These are phyloP conservation scores for Naja naja DNA, from an alignment of 2,113 vertebrate species.

Conservation along the genomic window DNA sequence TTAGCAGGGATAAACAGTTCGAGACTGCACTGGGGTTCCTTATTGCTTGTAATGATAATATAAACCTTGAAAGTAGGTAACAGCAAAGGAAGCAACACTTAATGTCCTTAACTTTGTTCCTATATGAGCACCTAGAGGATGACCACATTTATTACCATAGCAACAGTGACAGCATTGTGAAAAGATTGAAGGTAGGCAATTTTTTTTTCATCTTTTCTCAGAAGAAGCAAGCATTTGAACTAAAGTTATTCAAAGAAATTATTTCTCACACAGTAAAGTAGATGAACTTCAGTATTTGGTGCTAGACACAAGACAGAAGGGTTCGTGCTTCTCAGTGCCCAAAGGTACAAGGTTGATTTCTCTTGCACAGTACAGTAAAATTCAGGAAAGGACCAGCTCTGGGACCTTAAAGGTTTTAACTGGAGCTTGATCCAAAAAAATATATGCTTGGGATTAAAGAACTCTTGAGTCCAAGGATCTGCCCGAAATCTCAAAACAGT, in stretches of 20 bases:
- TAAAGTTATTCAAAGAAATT: not conserved
- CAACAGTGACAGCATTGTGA: slow-evolving; percentile 41
- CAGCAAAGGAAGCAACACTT: not conserved
- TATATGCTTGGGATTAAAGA: not conserved
- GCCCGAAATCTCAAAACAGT: not conserved
- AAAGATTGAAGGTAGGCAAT: slow-evolving; percentile 19
- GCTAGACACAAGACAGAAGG: slow-evolving; percentile 1
- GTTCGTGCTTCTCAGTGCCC: rapidly evolving
- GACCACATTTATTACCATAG: slow-evolving; percentile 52
- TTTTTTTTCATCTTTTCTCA: slow-evolving; percentile 12
- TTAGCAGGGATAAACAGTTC: slow-evolving; percentile 1
- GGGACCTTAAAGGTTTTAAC: not conserved
- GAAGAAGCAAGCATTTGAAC: not conserved
- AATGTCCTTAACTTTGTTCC: slow-evolving; percentile 29
- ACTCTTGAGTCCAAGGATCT: not conserved
- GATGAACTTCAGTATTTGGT: not conserved
- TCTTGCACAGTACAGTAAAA: not conserved
- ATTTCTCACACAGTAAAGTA: not conserved
- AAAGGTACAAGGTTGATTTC: not conserved
- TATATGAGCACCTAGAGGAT: slow-evolving; percentile 35
- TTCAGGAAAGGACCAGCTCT: not conserved
- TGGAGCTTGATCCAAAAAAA: not conserved
- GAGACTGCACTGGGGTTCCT: not conserved
- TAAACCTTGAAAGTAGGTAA: slow-evolving; percentile 11
- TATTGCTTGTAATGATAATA: not conserved